Evolutionary conservation across 2,888 invertebrate species (phyloP).

Genomic region (Pyrocoelia pectoralis): DNA sequence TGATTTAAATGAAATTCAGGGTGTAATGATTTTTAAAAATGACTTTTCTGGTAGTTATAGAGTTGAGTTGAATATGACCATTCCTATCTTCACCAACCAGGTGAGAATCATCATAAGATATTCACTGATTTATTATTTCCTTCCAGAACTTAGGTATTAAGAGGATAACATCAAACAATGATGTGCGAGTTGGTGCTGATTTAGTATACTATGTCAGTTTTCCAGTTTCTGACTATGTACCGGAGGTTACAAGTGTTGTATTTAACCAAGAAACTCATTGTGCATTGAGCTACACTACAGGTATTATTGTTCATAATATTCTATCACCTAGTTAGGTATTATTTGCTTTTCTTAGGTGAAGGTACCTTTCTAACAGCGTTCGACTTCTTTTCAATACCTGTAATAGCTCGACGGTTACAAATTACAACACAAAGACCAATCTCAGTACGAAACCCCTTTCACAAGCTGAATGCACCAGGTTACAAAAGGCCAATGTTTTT

Average conservation of each 20-base stretch:
- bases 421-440: not conserved
- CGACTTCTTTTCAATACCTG: slow-evolving; percentile 1
- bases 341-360: not conserved
- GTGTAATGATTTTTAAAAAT: slow-evolving; percentile 11
- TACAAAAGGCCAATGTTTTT: not conserved
- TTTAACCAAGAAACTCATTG: slow-evolving; percentile 5
- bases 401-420: not conserved
- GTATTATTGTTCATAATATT: too few relatives aligned
- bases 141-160: slow-evolving; percentile 15
- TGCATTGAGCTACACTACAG: too few relatives aligned
- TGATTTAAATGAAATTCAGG: not conserved
- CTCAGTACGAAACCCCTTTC: not conserved
- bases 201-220: slow-evolving; percentile 9
- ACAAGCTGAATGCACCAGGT: not conserved
- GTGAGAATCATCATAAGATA: too few relatives aligned
- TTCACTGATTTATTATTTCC: too few relatives aligned
- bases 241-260: not conserved
- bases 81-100: slow-evolving; percentile 7
- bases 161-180: not conserved
- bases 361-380: not conserved
- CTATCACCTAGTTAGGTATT: too few relatives aligned
- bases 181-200: slow-evolving; percentile 9
- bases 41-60: slow-evolving; percentile 13
- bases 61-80: slow-evolving; percentile 17
- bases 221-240: slow-evolving; percentile 5